Evolutionary conservation across 2,888 invertebrate species (phyloP), one percentile per base, ranked within the genome.

Genomic region (Rugalucina vietnamica): DNA sequence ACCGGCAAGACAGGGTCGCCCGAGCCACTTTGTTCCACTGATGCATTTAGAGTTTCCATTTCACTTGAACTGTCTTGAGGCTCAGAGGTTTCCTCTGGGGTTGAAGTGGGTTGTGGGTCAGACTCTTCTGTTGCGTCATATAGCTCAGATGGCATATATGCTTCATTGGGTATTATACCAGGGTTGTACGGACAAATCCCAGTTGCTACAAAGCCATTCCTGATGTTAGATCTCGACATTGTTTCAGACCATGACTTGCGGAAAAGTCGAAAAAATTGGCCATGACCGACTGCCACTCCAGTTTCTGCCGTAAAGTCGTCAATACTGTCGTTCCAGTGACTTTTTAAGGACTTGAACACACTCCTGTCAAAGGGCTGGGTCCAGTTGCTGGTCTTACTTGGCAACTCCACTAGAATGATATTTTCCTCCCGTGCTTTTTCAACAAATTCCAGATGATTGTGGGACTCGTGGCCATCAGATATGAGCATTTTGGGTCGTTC

Each of bases 301-400:
- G 78, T 82, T 14, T 18, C 32, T n/a, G 74, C 21, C 1, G 82
- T 82, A 24, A 82, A 82, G 0, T 71, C 50, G 18, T 82, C 34
- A 1, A 82, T 34, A 18, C 34, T 27, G 3, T 69, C 27, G 12
- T 54, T 18, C 78, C 78, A 82, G 12, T 72, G 34, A 2, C 74
- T 49, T 39, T 82, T 82, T 21, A 82, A 43, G 5, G 74, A 29
- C 24, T 82, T 82, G 75, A 78, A 78, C 27, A 82, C 82, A 1
- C 70, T 69, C 39, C 83, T 76, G 70, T 82, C 71, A 70, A 79
- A 83, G 5, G 79, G 79, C 50, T 76, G 79, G 1, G 79, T 76
- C 18, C 24, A 81, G 29, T 81, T 54, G 34, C 76, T 76, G 12
- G 81, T 76, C n/a, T 81, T 57, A 18, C 54, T 54, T 18, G 81